Evolutionary conservation across 2,113 vertebrate genomes (phyloP), one percentile per base, ranked within the genome.

Genomic region (Dinomys branickii): DNA sequence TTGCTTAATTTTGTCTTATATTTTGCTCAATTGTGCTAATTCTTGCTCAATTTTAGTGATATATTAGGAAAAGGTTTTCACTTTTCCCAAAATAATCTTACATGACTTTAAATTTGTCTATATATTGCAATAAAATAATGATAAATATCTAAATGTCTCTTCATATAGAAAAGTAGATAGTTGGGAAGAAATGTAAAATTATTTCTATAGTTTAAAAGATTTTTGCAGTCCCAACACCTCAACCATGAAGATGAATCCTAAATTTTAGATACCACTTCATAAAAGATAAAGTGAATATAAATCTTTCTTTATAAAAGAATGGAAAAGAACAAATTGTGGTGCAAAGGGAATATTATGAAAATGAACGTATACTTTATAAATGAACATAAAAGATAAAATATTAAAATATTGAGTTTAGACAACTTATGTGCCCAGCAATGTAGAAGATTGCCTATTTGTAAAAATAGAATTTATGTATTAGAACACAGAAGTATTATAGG

Each of bases 71-170:
- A 61, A 3, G 1, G 56, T 69, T 75, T 88, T 2, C 28, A 10
- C 19, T 35, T 9, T 33, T 10, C 26, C 54, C 16, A 47, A 1
- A 90, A n/a, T 47, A 75, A 1, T 52, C 35, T 61, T 85, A 38
- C 3, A 9, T 67, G 11, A 90, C 30, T 56, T 91, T 59, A 44
- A 92, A 41, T 90, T 47, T 87, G 13, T 71, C 61, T 38, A 9
- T 73, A 58, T 71, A 56, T 73, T 84, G 2, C 20, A 94, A 61
- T 17, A 73, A 97, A 89, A 91, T 91, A 82, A 75, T 44, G 90
- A n/a, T 5, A 88, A 90, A 83, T 44, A 77, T 52, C 35, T 33
- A 88, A 92, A 69, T 73, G 67, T 85, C 2, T 61, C 38, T 84
- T 87, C 33, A 56, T 47, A 1, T 8, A 56, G 12, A 30, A 90